These are phyloP conservation scores for Alectoris magna DNA, from an alignment of 2,797 vertebrate genomes.

Conservation along the genomic window DNA sequence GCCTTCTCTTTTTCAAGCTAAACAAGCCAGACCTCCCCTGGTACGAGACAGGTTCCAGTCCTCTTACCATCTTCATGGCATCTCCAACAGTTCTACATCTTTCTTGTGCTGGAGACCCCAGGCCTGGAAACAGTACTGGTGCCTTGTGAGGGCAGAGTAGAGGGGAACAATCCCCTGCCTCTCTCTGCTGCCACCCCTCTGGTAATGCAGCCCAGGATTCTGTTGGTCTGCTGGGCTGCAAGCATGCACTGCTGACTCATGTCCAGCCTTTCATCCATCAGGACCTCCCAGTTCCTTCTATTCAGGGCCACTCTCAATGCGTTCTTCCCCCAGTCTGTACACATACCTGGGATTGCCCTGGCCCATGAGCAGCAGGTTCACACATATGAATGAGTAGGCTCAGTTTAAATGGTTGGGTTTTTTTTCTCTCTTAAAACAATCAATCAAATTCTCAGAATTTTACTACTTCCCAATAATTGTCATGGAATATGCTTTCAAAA, in stretches of 20 bases:
- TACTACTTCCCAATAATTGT: background rate
- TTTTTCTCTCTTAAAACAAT: background rate
- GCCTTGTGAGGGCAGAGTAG: too few species aligned
- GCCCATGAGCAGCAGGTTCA: background rate
- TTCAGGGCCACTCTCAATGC: background rate
- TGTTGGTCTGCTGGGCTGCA: background rate
- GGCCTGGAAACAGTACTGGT: too few species aligned
- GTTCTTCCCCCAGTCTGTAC: background rate
- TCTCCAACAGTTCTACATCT: background rate
- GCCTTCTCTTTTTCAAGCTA: background rate
- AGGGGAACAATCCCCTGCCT: background rate
- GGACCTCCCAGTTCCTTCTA: background rate
- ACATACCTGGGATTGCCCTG: background rate
- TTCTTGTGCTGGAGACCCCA: background rate
- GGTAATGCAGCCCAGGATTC: background rate
- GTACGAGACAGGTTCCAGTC: background rate
- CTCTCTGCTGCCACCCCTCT: background rate
- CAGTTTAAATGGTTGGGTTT: background rate
- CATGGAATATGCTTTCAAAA: background rate
- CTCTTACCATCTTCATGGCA: background rate
- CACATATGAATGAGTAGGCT: accelerated
- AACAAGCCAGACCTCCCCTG: background rate
- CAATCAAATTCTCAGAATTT: background rate
- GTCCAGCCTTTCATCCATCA: background rate
- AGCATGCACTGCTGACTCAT: background rate